Base-by-base conservation (phyloP, 2,797 vertebrate species). In the Ctenochaetus hawaiiensis region DNA sequence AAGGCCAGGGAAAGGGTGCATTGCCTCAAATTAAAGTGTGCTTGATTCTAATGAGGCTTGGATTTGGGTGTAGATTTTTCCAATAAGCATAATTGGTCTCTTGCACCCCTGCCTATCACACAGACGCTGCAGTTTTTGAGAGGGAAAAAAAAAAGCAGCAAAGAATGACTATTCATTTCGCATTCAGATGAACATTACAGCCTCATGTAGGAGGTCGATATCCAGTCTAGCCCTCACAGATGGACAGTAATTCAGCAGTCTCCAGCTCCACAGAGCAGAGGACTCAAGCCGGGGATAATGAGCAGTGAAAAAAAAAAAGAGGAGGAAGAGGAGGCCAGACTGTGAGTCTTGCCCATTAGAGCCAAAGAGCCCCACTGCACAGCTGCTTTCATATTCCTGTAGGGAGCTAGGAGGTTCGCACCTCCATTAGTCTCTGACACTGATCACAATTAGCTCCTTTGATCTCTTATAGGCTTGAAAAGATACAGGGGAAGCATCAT, bases 401-500 rank as follows among this genome's bases (percentile, higher is more conserved):
- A 64, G 85, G 83, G 87, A 82, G 81, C 71, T 66, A 34, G 44
- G 56, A 69, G 87, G 81, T 89, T 91, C 61, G 68, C 85, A 90
- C 92, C 92, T 94, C 85, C 90, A 93, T 94, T 94, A 93, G 95
- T 94, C 93, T 93, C 93, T 90, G 90, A 94, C 92, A 93, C 92
- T 82, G 89, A 93, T 94, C 92, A 93, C 94, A 93, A 93, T 94
- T 94, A 94, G 92, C 90, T 75, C 57, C 73, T 92, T 72, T 93
- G 92, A 94, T 94, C 89, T 91, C 76, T 48, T 80, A 87, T 83
- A 83, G 87, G 85, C 80, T 80, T 80, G 77, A 85, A 77, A 84
- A 78, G 86, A 87, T 80, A 77, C 80, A 83, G 60, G 30, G 71
- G 78, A 90, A 84, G 84, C 83, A 89, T 91, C 86, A 91, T 84